Evolutionary conservation across 2,797 vertebrate genomes (phyloP).

Genomic region (Tragopan temminckii): DNA sequence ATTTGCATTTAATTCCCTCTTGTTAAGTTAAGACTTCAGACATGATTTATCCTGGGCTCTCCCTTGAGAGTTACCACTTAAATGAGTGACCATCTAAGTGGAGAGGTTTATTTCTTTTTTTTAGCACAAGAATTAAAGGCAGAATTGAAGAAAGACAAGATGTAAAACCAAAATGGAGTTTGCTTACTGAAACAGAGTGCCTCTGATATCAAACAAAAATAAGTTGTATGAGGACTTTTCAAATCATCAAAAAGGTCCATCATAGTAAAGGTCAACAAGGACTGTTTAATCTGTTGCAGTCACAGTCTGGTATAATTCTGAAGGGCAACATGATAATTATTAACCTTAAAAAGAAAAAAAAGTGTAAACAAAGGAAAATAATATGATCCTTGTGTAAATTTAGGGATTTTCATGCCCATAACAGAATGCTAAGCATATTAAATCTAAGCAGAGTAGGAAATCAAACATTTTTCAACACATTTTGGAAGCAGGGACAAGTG

Average conservation of each 20-base stretch:
- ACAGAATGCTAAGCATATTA: background rate
- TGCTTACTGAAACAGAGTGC: background rate
- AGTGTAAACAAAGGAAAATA: conserved; percentile 18
- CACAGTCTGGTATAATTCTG: background rate
- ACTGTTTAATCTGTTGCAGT: conserved; percentile 32
- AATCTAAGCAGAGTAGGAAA: background rate
- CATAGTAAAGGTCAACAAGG: conserved; percentile 56
- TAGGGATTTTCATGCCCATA: background rate
- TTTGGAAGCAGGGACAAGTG: background rate
- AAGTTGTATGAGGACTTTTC: background rate
- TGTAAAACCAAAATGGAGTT: background rate
- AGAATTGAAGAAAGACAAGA: background rate
- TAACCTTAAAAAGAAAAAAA: conserved; percentile 46
- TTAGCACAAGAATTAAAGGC: background rate
- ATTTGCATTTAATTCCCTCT: background rate
- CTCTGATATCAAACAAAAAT: background rate
- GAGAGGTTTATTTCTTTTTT: background rate
- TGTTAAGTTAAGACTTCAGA: conserved; percentile 23
- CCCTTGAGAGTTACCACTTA: background rate
- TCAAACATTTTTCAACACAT: background rate
- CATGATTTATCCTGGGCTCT: background rate
- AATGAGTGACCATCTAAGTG: background rate
- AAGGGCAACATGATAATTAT: conserved; percentile 43
- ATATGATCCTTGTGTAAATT: background rate
- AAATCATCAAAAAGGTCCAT: background rate